Base-by-base conservation (phyloP, 2,888 invertebrate species). In the Dolichomitus sp. region DNA sequence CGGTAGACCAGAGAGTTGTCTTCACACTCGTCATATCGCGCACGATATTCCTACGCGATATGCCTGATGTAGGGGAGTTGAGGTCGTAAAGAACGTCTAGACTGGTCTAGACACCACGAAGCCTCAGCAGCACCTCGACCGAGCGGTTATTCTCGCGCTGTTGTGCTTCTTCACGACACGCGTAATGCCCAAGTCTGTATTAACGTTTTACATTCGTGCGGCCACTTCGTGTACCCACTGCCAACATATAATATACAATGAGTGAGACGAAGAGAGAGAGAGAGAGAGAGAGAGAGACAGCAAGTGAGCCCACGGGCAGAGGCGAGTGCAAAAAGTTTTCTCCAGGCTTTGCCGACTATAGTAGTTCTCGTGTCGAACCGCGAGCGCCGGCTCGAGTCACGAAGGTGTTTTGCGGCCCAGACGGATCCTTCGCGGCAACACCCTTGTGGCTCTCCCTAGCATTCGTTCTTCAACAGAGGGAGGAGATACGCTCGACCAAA, bases 11-110 rank as follows among this genome's bases (percentile, higher is more conserved):
- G 27, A 75, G 66, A 76, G 19, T 81, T 72, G 42, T 66, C 72
- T 42, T 66, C 72, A 45, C 63, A 59, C 66, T 82, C 69, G 78
- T 78, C 74, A 65, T 69, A 65, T 78, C 75, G 59, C 74, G 69
- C 30, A 54, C 54, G 77, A 78, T 78, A 82, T 82, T 70, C 17
- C 23, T 57, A 57, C 57, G 69, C 61, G 81, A 81, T 66, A 79
- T 33, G 27, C 30, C 12, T 57, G 74, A 48, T 66, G 75, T 59
- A 69, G 79, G 76, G 83, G 75, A 72, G 83, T 73, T 45, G 73
- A 73, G 63, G 80, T 83, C 83, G 80, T 83, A 83, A 83, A 83
- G 76, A 80, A 83, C 83, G 83, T 83, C 80, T 83, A 83, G 83
- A 83, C 83, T 76, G 70, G 80, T 73, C 80, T 76, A 83, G 83